Conservation (phyloP, 2,797 vertebrate species). For the Enteromius unitaeniatus region DNA sequence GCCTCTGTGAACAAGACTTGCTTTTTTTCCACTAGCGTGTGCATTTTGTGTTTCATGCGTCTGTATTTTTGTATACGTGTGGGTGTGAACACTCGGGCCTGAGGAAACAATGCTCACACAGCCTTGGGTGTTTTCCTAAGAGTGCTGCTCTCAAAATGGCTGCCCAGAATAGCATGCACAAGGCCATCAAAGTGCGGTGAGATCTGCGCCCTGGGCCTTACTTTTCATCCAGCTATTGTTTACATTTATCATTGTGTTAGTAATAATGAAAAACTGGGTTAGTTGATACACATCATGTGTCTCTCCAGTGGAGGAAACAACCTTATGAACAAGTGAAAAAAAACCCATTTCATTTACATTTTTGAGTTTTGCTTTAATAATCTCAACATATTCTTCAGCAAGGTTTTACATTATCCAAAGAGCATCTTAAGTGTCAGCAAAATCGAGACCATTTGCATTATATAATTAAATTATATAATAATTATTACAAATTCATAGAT, state of each 20-base stretch:
- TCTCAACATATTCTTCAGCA: background rate
- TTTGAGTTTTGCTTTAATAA: background rate
- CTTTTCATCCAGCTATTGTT: slow-evolving; percentile 22
- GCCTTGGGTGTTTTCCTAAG: slow-evolving; percentile 63
- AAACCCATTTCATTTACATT: background rate
- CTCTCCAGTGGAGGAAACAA: background rate
- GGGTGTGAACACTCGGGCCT: slow-evolving; percentile 23
- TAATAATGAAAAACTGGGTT: slow-evolving; percentile 6
- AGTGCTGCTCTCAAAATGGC: slow-evolving; percentile 49
- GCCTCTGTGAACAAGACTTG: slow-evolving; percentile 22
- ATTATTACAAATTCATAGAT: background rate
- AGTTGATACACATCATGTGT: background rate
- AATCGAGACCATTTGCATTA: background rate
- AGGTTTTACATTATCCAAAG: background rate
- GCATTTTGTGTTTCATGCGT: slow-evolving; percentile 29
- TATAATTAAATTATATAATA: background rate
- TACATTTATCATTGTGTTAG: slow-evolving; percentile 15
- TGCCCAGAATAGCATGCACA: slow-evolving; percentile 56
- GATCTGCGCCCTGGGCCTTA: background rate
- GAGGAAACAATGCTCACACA: slow-evolving; percentile 68
- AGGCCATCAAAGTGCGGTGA: slow-evolving; percentile 53
- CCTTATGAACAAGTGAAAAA: background rate
- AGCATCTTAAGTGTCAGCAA: background rate
- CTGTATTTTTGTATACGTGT: slow-evolving; percentile 22
- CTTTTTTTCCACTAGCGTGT: background rate